Conservation (phyloP, 2,113 vertebrate species). For the Coptodon rendalli region DNA sequence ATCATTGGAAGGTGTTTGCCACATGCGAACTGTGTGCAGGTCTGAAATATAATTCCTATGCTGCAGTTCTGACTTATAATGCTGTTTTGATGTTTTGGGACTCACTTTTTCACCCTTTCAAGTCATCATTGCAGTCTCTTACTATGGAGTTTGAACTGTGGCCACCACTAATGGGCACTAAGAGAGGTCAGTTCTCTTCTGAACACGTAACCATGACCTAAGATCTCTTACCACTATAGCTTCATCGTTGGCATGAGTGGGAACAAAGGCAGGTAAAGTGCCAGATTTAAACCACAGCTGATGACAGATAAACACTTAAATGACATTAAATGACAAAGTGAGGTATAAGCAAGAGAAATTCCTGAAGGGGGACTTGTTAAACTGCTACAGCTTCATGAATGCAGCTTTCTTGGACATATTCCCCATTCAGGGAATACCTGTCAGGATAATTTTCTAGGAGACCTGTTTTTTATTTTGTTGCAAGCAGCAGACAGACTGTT, state of each 20-base stretch:
- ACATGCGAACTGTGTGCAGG: not conserved
- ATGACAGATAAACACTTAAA: not conserved
- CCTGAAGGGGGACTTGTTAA: not conserved
- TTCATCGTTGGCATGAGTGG: not conserved
- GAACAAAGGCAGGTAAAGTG: not conserved
- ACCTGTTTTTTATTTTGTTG: conserved; percentile 21
- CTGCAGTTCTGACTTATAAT: not conserved
- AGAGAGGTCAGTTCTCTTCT: not conserved
- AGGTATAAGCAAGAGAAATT: not conserved
- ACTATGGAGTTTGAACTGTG: not conserved
- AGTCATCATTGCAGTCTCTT: not conserved
- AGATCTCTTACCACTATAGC: not conserved
- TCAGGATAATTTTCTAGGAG: not conserved
- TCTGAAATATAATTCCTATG: not conserved
- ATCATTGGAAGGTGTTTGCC: not conserved
- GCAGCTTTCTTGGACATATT: conserved; percentile 14
- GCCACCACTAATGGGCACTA: not conserved
- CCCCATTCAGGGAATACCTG: conserved; percentile 27
- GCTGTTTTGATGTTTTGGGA: not conserved
- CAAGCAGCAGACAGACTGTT: conserved; percentile 5
- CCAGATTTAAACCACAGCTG: not conserved
- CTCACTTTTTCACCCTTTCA: not conserved
- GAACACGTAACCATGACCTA: not conserved
- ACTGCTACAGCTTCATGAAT: not conserved
- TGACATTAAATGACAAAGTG: not conserved